phyloP scores from a whole-genome alignment of 2,888 invertebrate genomes.

The Artemia sinica region DNA sequence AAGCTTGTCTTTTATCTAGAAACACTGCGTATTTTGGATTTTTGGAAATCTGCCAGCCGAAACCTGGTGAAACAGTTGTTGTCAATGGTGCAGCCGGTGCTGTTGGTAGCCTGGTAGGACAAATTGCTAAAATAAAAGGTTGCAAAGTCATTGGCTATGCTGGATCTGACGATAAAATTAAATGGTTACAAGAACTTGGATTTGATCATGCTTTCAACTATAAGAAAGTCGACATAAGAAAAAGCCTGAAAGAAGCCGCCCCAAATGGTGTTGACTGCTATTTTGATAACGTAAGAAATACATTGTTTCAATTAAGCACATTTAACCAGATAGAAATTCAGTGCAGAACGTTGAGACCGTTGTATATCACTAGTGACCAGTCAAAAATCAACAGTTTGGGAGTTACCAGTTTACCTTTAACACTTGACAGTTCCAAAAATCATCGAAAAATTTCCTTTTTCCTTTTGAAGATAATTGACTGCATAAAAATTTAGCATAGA shows the following conservation, averaged over 20 bases:
- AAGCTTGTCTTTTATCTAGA: slow-evolving; percentile 31
- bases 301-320: background rate
- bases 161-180: slow-evolving; percentile 50
- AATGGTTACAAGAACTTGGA: slow-evolving; percentile 46
- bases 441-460: no score
- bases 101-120: slow-evolving; percentile 57
- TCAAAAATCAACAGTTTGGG: background rate
- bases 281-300: slow-evolving; percentile 51
- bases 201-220: slow-evolving; percentile 55
- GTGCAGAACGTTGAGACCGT: background rate
- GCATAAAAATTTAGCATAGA: no score
- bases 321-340: background rate
- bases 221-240: slow-evolving; percentile 41
- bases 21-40: slow-evolving; percentile 58
- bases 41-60: slow-evolving; percentile 48
- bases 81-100: slow-evolving; percentile 59
- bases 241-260: slow-evolving; percentile 42
- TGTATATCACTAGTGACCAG: background rate
- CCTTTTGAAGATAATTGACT: no score
- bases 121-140: slow-evolving; percentile 51
- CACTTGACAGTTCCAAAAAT: background rate
- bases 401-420: slow-evolving; percentile 18
- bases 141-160: slow-evolving; percentile 52
- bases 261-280: slow-evolving; percentile 56
- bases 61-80: slow-evolving; percentile 51